phyloP scores from a whole-genome alignment of 2,888 invertebrate genomes.

The Tetragnatha montana region DNA sequence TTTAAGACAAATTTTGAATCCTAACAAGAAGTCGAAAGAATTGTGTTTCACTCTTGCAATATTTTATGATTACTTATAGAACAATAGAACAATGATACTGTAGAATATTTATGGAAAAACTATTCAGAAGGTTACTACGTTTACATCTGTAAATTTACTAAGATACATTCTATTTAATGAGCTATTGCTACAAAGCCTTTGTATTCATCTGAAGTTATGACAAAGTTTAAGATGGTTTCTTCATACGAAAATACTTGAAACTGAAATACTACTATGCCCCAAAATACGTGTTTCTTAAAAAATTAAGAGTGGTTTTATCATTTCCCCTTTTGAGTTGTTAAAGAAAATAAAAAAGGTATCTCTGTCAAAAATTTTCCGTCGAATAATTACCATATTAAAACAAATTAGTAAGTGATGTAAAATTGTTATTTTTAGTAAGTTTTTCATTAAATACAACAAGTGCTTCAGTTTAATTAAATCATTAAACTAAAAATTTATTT shows the following conservation, averaged over 20 bases:
- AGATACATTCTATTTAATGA: background rate
- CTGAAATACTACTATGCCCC: no score
- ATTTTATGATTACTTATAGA: conserved; percentile 23
- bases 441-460: no score
- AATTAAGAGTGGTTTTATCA: no score
- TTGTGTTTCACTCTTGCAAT: conserved; percentile 7
- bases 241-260: no score
- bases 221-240: background rate
- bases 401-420: background rate
- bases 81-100: conserved; percentile 49
- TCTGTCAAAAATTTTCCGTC: no score
- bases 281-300: no score
- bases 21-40: conserved; percentile 20
- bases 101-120: conserved; percentile 26
- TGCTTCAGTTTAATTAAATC: no score
- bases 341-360: no score
- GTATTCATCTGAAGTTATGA: background rate
- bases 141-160: conserved; percentile 23
- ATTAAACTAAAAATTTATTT: no score
- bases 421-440: background rate
- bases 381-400: no score
- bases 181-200: background rate
- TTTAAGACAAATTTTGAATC: conserved; percentile 35
- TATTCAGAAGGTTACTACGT: conserved; percentile 12
- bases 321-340: no score